Percentiles rank a stretch among this genome's conserved stretches.
These are phyloP conservation scores for Bombylius discolor DNA, from an alignment of 2,888 invertebrate species.

Conservation along the genomic window DNA sequence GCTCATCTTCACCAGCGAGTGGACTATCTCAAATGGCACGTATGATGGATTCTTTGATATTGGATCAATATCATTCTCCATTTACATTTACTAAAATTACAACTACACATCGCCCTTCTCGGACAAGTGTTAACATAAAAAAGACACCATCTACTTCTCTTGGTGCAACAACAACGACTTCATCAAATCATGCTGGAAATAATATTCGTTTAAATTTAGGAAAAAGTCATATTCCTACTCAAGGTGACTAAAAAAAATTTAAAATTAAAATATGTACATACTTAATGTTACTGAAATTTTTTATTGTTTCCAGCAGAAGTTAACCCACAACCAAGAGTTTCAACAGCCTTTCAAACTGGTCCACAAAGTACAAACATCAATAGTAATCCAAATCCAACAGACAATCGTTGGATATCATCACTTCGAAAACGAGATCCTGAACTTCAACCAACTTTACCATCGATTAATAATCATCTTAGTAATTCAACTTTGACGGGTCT, in stretches of 20 bases:
- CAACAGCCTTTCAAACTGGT: neutral
- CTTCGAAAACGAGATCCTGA: slow-evolving; percentile 51
- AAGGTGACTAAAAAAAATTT: slow-evolving; percentile 24
- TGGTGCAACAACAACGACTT: neutral
- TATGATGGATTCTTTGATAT: slow-evolving; percentile 61
- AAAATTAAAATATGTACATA: neutral
- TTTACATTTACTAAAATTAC: slow-evolving; percentile 53
- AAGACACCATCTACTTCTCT: slow-evolving; percentile 17
- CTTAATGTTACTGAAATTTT: no score
- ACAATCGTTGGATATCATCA: slow-evolving; percentile 54
- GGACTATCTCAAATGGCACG: slow-evolving; percentile 55
- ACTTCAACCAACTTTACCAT: slow-evolving; percentile 50
- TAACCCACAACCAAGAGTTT: slow-evolving; percentile 33
- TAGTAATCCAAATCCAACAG: slow-evolving; percentile 37
- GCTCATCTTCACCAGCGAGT: slow-evolving; percentile 41
- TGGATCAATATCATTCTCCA: slow-evolving; percentile 48
- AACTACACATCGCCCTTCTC: slow-evolving; percentile 38
- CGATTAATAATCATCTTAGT: slow-evolving; percentile 37
- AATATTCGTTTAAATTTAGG: slow-evolving; percentile 21
- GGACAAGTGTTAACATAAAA: slow-evolving; percentile 20
- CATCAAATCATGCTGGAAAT: neutral
- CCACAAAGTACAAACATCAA: slow-evolving; percentile 11
- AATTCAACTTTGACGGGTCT: slow-evolving; percentile 29
- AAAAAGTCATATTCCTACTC: slow-evolving; percentile 30
- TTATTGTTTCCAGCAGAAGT: slow-evolving; percentile 25